phyloP scores from a whole-genome alignment of 2,797 vertebrate species.

The Sibirionetta formosa region DNA sequence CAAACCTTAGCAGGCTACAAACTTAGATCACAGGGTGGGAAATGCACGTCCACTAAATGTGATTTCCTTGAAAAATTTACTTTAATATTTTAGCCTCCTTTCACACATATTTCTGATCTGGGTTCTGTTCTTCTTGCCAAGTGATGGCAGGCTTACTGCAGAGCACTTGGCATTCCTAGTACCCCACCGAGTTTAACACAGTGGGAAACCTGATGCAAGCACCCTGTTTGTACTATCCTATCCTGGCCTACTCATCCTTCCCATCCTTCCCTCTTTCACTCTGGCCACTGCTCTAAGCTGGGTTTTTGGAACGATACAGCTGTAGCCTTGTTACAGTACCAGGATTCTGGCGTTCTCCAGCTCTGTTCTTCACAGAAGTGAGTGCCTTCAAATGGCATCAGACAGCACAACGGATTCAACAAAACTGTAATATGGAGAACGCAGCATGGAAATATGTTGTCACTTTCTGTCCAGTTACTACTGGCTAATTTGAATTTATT shows the following conservation, averaged over 20 bases:
- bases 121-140: background rate
- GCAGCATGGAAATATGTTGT: background rate
- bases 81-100: background rate
- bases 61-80: background rate
- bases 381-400: background rate
- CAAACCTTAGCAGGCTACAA: background rate
- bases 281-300: background rate
- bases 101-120: background rate
- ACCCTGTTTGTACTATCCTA: accelerated
- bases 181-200: background rate
- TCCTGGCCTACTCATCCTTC: background rate
- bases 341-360: background rate
- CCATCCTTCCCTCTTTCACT: background rate
- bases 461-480: background rate
- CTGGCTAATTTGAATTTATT: background rate
- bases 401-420: background rate
- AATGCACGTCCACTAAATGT: background rate
- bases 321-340: background rate
- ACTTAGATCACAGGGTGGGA: background rate
- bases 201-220: background rate
- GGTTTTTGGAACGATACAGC: background rate
- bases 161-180: background rate
- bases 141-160: background rate
- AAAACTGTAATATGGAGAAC: background rate
- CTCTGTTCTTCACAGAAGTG: background rate